Conservation (phyloP, 2,113 vertebrate genomes). For the Nerophis lumbriciformis region DNA sequence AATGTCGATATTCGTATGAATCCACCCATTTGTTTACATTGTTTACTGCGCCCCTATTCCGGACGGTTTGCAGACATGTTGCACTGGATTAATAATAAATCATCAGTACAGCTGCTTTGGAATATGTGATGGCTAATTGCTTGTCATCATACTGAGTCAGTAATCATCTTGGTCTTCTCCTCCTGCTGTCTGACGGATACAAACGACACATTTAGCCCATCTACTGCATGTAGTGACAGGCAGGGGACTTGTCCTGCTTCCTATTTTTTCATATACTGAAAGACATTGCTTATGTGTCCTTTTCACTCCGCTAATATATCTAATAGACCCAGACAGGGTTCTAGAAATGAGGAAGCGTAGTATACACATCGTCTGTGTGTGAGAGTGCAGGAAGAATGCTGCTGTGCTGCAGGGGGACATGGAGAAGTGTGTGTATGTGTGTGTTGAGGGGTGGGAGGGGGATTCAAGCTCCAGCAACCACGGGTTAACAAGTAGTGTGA, state of each 20-base stretch:
- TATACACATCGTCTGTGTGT: neutral
- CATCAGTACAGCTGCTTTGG: too few relatives aligned
- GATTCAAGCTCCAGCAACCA: constrained; percentile 55
- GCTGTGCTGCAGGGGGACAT: constrained; percentile 29
- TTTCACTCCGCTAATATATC: neutral
- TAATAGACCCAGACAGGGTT: neutral
- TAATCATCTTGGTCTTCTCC: too few relatives aligned
- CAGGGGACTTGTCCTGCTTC: neutral
- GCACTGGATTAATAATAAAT: too few relatives aligned
- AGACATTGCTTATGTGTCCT: neutral
- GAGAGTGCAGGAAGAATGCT: constrained; percentile 36
- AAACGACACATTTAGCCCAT: too few relatives aligned
- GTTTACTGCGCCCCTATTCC: too few relatives aligned
- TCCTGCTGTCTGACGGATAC: too few relatives aligned
- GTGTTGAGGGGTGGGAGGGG: constrained; percentile 6
- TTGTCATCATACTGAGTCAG: too few relatives aligned
- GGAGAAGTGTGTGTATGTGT: neutral
- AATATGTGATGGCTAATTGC: too few relatives aligned
- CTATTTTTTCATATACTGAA: neutral
- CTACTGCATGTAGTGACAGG: neutral
- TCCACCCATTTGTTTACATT: too few relatives aligned
- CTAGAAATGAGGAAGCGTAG: neutral
- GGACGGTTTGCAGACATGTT: too few relatives aligned
- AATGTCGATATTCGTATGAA: too few relatives aligned
- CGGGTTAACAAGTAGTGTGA: constrained; percentile 68